Evolutionary conservation across 2,113 vertebrate genomes (phyloP), one percentile per base, ranked within the genome.

Genomic region (Saguinus imperator): DNA sequence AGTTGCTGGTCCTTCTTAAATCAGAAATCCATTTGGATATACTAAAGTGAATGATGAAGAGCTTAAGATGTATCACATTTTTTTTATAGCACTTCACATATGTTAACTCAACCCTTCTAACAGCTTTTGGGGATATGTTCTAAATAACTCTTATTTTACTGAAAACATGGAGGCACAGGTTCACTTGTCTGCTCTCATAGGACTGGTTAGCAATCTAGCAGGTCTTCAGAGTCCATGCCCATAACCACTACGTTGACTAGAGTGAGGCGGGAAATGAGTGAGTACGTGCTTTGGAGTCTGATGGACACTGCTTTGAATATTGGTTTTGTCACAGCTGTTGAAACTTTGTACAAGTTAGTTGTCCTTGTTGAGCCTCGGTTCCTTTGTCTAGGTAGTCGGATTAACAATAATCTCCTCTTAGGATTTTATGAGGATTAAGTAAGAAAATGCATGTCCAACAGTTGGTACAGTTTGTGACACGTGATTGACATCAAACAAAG

Each of bases 101-200:
- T 81, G 89, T 89, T 76, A 96, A 72, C 29, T 18, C 23, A 40
- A 76, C 85, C 50, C 50, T 96, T 90, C 29, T 83, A 85, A 75
- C 3, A 70, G 25, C 37, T 48, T 88, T 90, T 76, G 43, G 70
- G 32, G 45, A 70, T 84, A 27, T n/a, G 17, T 80, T 96, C 80
- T 89, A 91, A 95, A 70, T 68, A 76, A 61, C 29, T 35, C 45
- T 64, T 52, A 29, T 50, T 94, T 97, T 32, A 23, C 43, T 61
- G 70, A 95, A 55, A 11, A 86, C 87, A 70, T 58, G 45, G 50
- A 94, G 58, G 13, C 23, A 50, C 20, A 76, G 72, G 4, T 83
- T 57, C 68, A 70, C 50, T 84, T 89, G 18, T 7, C 16, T 13
- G 11, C 6, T 68, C 8, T n/a, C 21, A 17, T 4, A 77, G 61